Base-by-base conservation (phyloP, 2,113 vertebrate species). In the Chamaea fasciata region DNA sequence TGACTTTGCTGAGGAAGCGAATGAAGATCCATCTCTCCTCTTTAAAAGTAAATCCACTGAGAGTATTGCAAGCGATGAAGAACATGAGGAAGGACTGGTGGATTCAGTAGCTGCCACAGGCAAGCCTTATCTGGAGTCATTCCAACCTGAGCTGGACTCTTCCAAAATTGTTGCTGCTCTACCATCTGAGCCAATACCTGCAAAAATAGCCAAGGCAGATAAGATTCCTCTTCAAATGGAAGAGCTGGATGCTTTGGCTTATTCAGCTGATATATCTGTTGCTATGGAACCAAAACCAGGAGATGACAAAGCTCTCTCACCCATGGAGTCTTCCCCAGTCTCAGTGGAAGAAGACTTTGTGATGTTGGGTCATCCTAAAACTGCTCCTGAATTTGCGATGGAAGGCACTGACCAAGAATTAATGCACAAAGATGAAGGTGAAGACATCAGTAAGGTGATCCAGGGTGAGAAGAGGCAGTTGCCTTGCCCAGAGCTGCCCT, bases 41-140 rank as follows among this genome's bases (percentile, higher is more conserved):
- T 47, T 52, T 63, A 92, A 92, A 68, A 95, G 96, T 73, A 94
- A 80, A 88, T 87, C 95, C 53, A 33, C n/a, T 41, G 78, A 93
- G 53, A 78, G 83, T 28, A 67, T 88, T 83, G 30, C 86, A 81
- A 53, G 31, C 49, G 95, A 94, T 46, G 86, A 93, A 55, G 94
- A 74, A 76, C 53, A 11, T 14, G 81, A 97, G 83, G 97, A 94
- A 69, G 65, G 44, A 50, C 56, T 69, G 33, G 81, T 95, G 37
- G 90, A 84, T 80, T 95, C 96, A 23, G 88, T 55, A 55, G 68
- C 82, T 75, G 92, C 96, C 7, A 28, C 31, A 0, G 93, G 87
- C 79, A 98, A 98, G 60, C 97, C 97, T 9, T 98, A 98, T 67
- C 93, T 98, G 74, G 98, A 98, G 83, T 98, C 98, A 69, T 97